Base-by-base conservation (phyloP, 1,140 invertebrate genomes). In the Oppia nitens region DNA sequence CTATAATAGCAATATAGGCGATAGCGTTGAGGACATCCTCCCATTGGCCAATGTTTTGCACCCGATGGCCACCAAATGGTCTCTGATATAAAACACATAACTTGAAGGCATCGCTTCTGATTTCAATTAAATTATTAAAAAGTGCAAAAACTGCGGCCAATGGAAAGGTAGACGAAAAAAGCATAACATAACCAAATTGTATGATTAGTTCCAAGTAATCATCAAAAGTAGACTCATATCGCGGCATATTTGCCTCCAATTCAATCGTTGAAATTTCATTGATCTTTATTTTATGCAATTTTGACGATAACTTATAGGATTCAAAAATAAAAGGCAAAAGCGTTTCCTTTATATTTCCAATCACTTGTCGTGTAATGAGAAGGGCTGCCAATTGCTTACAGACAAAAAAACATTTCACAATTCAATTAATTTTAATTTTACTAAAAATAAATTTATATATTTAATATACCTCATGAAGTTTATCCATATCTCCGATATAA, bases 141-240 rank as follows among this genome's bases (percentile, higher is more conserved):
- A 96, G 75, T 6, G 92, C 91, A 71, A 87, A 95, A 29, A 94
- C 68, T 0, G 88, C 90, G 17, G 93, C 93, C 65, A 95, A 74
- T 0, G 93, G 93, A 72, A 96, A 97, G 0, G 91, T 90, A 17
- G 89, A 87, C 0, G 92, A 95, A 70, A 98, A 98, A 11, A 97
- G 76, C 59, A 94, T 87, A 27, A 97, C 91, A 73, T 97, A 96
- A 40, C 92, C 91, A 68, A 96, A 82, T 69, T 97, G 93, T 17
- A 96, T 92, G 55, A 95, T 81, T 85, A 98, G 93, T 74, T 98
- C 94, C 62, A 98, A 73, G 70, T 96, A 94, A 71, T 98, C 94
- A 21, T 92, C 88, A 75, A 94, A 93, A 0, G 92, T 93, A 45
- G 90, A 88, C 82, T 94, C 76, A 59, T 81, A 80, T 71, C 76